Percentiles rank a stretch among this genome's conserved stretches.
Evolutionary conservation across 2,113 vertebrate genomes (phyloP).

Genomic region (Morone chrysops): DNA sequence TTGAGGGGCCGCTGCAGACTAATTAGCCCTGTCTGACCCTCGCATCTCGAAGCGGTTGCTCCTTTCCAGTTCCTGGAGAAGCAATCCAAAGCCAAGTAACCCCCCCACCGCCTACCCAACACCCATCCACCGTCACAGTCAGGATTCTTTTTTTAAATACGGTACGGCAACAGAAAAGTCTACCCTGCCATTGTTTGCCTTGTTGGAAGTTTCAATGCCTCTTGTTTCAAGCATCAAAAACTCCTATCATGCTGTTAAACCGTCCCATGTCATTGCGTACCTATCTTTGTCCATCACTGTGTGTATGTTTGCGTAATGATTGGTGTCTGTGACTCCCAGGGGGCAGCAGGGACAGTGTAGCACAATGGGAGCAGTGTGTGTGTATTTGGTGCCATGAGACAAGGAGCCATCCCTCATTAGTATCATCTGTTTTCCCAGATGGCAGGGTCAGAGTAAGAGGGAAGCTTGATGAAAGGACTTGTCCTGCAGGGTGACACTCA

Average conservation of each 20-base stretch:
- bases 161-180: slow-evolving; percentile 15
- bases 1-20: slow-evolving; percentile 80
- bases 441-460: slow-evolving; percentile 78
- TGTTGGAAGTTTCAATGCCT: slow-evolving; percentile 5
- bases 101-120: slow-evolving; percentile 45
- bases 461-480: slow-evolving; percentile 80
- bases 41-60: slow-evolving; percentile 69
- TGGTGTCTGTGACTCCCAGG: slow-evolving; percentile 61
- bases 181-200: slow-evolving; percentile 2
- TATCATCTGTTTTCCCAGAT: slow-evolving; percentile 85
- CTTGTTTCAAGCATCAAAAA: slow-evolving; percentile 11
- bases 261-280: slow-evolving; percentile 28
- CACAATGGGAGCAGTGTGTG: slow-evolving; percentile 79
- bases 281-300: slow-evolving; percentile 47
- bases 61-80: slow-evolving; percentile 68
- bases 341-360: slow-evolving; percentile 66
- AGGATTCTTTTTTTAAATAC: not conserved
- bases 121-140: slow-evolving; percentile 45
- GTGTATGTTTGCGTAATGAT: slow-evolving; percentile 56
- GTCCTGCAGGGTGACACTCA: slow-evolving; percentile 75
- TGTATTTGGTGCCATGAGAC: slow-evolving; percentile 72
- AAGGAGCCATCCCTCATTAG: slow-evolving; percentile 84
- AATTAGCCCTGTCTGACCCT: slow-evolving; percentile 84
- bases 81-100: slow-evolving; percentile 60
- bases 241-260: slow-evolving; percentile 3